These are phyloP conservation scores for Napeogenes inachia DNA, from an alignment of 2,888 invertebrate species.

Conservation along the genomic window DNA sequence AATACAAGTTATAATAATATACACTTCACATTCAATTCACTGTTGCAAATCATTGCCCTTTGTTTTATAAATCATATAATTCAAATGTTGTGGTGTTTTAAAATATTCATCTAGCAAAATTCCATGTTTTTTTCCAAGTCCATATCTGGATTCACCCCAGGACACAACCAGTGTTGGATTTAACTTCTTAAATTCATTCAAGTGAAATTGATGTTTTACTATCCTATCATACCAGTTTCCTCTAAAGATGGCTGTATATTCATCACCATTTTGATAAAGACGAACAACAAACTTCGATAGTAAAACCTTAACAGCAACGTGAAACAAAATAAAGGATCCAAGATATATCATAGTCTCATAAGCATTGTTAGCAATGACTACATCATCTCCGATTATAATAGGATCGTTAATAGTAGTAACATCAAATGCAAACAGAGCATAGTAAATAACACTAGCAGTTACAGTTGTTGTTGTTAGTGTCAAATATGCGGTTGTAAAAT, in stretches of 20 bases:
- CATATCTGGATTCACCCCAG: slow-evolving; percentile 64
- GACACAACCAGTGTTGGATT: slow-evolving; percentile 52
- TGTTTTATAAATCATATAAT: slow-evolving; percentile 52
- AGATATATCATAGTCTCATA: slow-evolving; percentile 57
- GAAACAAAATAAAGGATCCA: slow-evolving; percentile 54
- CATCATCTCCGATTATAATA: slow-evolving; percentile 49
- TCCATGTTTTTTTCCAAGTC: slow-evolving; percentile 58
- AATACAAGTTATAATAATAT: not conserved
- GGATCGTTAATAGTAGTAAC: slow-evolving; percentile 48
- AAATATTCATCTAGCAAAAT: slow-evolving; percentile 64
- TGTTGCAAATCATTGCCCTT: slow-evolving; percentile 27
- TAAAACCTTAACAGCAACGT: slow-evolving; percentile 54
- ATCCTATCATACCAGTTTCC: slow-evolving; percentile 54
- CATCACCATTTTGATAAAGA: slow-evolving; percentile 62
- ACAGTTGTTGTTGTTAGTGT: slow-evolving; percentile 51
- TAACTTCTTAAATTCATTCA: slow-evolving; percentile 59
- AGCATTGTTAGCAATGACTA: slow-evolving; percentile 61
- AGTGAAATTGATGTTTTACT: slow-evolving; percentile 54
- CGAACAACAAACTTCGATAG: slow-evolving; percentile 63
- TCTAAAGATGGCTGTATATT: slow-evolving; percentile 63
- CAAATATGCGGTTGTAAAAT: slow-evolving; percentile 51
- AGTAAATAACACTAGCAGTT: slow-evolving; percentile 46
- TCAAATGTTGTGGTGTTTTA: slow-evolving; percentile 64
- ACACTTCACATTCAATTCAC: slow-evolving; percentile 4
- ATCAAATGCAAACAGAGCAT: slow-evolving; percentile 52